A percentile compares a stretch with the other conserved stretches of the same genome.
Evolutionary conservation across 2,888 invertebrate genomes (phyloP).

Genomic region (Drosophila sordidula): DNA sequence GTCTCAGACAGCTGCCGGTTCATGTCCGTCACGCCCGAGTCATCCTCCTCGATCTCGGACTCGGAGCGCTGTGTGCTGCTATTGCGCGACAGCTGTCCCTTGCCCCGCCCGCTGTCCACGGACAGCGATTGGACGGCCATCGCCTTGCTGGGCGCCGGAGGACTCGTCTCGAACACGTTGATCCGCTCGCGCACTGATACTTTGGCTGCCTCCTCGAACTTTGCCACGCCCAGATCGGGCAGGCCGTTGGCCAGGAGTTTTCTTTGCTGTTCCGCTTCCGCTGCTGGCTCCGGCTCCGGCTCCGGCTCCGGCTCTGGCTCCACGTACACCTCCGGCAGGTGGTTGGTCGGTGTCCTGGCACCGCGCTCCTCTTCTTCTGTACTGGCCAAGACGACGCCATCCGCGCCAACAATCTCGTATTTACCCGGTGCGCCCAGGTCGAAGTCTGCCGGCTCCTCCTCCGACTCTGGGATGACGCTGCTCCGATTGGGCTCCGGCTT

Average conservation of each 20-base stretch:
- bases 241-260: constrained; percentile 66
- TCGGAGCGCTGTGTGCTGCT: constrained; percentile 85
- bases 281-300: constrained; percentile 42
- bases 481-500: constrained; percentile 39
- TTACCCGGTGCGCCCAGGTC: constrained; percentile 58
- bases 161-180: constrained; percentile 78
- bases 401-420: constrained; percentile 57
- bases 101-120: constrained; percentile 76
- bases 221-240: constrained; percentile 73
- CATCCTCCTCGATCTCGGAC: constrained; percentile 87
- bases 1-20: constrained; percentile 89
- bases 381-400: constrained; percentile 36
- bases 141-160: constrained; percentile 42
- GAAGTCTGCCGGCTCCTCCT: constrained; percentile 36
- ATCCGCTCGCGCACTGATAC: constrained; percentile 83
- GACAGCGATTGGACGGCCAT: constrained; percentile 72
- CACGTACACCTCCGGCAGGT: constrained; percentile 67
- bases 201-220: constrained; percentile 71
- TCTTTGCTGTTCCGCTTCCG: constrained; percentile 10
- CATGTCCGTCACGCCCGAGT: constrained; percentile 90
- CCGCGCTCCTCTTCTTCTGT: constrained; percentile 54
- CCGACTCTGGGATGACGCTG: constrained; percentile 57
- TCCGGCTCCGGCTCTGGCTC: constrained; percentile 53
- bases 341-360: constrained; percentile 73
- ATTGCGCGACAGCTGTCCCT: constrained; percentile 81